Evolutionary conservation across 2,797 vertebrate species (phyloP).

Genomic region (Tauraco hartlaubi): DNA sequence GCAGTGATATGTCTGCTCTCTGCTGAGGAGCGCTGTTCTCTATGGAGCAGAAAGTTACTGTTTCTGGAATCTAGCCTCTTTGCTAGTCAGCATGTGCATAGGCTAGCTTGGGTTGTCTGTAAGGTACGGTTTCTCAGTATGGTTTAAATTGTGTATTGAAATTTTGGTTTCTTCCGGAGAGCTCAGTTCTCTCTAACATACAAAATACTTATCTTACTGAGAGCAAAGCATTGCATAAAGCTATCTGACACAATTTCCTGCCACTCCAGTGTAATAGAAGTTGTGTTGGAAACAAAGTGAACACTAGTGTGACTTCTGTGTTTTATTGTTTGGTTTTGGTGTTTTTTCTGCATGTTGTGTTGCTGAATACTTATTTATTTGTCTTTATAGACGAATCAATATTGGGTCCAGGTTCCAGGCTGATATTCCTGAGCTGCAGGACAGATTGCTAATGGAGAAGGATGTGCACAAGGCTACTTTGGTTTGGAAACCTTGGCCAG

Average conservation of each 20-base stretch:
- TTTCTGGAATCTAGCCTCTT: neutral
- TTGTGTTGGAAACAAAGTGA: neutral
- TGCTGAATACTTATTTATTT: neutral
- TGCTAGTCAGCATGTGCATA: neutral
- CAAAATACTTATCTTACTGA: neutral
- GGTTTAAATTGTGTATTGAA: neutral
- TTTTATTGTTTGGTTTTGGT: neutral
- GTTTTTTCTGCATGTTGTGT: neutral
- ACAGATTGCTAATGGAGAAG: slow-evolving; percentile 60
- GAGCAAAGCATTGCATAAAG: neutral
- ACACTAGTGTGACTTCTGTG: neutral
- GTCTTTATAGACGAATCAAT: slow-evolving; percentile 87
- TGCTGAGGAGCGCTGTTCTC: neutral
- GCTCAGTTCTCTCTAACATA: neutral
- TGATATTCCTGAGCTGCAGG: slow-evolving; percentile 85
- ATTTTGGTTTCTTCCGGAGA: neutral
- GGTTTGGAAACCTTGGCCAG: slow-evolving; percentile 89
- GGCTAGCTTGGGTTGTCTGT: neutral
- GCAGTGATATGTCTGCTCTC: neutral
- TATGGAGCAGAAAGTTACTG: neutral
- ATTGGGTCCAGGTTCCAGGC: slow-evolving; percentile 91
- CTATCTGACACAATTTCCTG: slow-evolving; percentile 43
- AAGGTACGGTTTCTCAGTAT: neutral
- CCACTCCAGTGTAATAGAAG: neutral
- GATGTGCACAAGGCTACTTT: slow-evolving; percentile 87